phyloP scores from a whole-genome alignment of 2,797 vertebrate species.

The Acipenser ruthenus region DNA sequence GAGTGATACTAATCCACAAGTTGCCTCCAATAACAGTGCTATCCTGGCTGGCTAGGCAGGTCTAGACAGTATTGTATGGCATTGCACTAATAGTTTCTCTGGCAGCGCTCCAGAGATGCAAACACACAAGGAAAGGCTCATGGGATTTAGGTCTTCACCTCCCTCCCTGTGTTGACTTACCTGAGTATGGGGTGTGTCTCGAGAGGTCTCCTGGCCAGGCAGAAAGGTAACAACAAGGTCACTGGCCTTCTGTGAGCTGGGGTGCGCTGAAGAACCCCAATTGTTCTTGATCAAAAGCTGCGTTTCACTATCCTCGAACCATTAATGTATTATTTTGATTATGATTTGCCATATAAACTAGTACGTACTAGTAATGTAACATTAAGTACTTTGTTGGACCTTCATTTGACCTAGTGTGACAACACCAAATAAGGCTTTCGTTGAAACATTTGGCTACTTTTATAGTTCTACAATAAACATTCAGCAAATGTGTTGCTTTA shows the following conservation, averaged over 20 bases:
- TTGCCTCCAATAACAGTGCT: neutral
- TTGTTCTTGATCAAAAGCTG: too few species aligned
- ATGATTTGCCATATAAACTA: too few species aligned
- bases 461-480: too few species aligned
- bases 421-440: too few species aligned
- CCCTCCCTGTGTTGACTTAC: neutral
- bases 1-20: neutral
- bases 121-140: neutral
- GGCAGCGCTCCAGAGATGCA: neutral
- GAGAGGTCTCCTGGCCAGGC: neutral
- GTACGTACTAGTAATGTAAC: too few species aligned
- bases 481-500: too few species aligned
- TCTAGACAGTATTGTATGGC: neutral
- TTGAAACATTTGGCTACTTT: too few species aligned
- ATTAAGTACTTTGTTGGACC: too few species aligned
- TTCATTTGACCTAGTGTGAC: too few species aligned
- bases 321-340: too few species aligned
- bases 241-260: neutral
- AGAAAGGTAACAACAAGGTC: neutral
- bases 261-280: too few species aligned
- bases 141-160: neutral
- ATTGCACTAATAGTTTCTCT: constrained; percentile 1
- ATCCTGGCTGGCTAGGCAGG: neutral
- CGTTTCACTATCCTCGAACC: too few species aligned
- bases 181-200: neutral